A percentile compares a stretch with the other conserved stretches of the same genome.
Evolutionary conservation across 2,797 vertebrate species (phyloP).

Genomic region (Prionace glauca): DNA sequence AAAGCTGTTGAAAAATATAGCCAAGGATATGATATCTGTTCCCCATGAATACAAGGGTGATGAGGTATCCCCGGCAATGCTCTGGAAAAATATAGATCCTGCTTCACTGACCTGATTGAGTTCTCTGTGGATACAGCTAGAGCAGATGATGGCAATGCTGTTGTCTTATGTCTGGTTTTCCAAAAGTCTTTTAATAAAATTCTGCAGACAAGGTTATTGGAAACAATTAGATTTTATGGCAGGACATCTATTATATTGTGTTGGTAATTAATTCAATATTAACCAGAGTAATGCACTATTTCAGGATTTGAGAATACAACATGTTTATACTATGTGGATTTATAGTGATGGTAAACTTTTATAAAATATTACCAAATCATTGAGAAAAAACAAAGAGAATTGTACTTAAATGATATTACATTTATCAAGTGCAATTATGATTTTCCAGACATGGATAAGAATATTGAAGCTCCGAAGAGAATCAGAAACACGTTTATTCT

Average conservation of each 20-base stretch:
- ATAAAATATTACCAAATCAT: neutral
- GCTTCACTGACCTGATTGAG: neutral
- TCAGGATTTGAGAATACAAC: neutral
- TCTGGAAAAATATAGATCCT: neutral
- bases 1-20: neutral
- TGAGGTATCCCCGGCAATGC: neutral
- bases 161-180: neutral
- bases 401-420: neutral
- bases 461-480: neutral
- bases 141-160: neutral
- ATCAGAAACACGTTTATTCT: neutral
- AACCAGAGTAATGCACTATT: neutral
- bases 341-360: neutral
- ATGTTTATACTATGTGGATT: neutral
- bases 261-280: neutral
- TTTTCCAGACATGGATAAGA: neutral
- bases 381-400: neutral
- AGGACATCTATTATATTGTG: neutral
- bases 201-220: neutral
- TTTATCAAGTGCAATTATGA: neutral
- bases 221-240: neutral
- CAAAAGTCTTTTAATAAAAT: neutral
- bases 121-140: neutral
- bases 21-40: neutral
- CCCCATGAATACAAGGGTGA: neutral